A percentile compares a stretch with the other conserved stretches of the same genome.
These are phyloP conservation scores for Ptychoptera contaminata DNA, from an alignment of 2,888 invertebrate genomes.

Conservation along the genomic window DNA sequence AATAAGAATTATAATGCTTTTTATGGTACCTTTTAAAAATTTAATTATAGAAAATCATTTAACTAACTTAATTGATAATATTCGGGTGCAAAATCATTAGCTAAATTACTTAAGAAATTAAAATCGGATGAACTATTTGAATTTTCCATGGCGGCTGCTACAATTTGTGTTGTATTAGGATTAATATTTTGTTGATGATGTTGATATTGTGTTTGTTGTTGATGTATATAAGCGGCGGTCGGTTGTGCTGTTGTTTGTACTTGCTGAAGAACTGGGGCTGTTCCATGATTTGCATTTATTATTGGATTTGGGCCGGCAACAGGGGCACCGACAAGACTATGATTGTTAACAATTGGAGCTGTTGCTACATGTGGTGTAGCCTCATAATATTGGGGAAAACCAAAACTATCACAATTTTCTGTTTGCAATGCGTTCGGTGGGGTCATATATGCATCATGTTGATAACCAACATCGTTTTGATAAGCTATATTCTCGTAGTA, in stretches of 20 bases:
- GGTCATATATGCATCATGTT: constrained; percentile 8
- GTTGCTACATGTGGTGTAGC: constrained; percentile 33
- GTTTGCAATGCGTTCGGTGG: constrained; percentile 10
- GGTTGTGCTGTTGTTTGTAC: constrained; percentile 21
- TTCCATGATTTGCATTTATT: constrained; percentile 36
- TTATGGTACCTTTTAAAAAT: too few species aligned
- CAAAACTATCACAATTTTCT: constrained; percentile 13
- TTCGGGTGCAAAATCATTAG: constrained; percentile 85
- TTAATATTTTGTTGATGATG: constrained; percentile 17
- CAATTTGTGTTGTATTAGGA: constrained; percentile 9
- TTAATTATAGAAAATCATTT: constrained; percentile 8
- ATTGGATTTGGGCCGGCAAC: constrained; percentile 38
- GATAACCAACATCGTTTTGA: constrained; percentile 9
- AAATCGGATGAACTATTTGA: constrained; percentile 89
- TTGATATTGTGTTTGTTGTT: constrained; percentile 34
- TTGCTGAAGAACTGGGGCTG: constrained; percentile 33
- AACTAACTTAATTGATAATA: constrained; percentile 49
- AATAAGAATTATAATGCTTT: too few species aligned
- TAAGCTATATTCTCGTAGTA: constrained; percentile 24
- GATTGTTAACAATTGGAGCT: constrained; percentile 37
- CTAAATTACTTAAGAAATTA: constrained; percentile 81
- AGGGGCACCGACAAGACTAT: constrained; percentile 41
- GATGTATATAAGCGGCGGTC: constrained; percentile 12
- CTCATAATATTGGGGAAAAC: constrained; percentile 14
- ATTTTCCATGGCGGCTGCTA: constrained; percentile 48